A percentile compares a stretch with the other conserved stretches of the same genome.
Conservation (phyloP, 2,797 vertebrate genomes). For the Karalla daura region DNA sequence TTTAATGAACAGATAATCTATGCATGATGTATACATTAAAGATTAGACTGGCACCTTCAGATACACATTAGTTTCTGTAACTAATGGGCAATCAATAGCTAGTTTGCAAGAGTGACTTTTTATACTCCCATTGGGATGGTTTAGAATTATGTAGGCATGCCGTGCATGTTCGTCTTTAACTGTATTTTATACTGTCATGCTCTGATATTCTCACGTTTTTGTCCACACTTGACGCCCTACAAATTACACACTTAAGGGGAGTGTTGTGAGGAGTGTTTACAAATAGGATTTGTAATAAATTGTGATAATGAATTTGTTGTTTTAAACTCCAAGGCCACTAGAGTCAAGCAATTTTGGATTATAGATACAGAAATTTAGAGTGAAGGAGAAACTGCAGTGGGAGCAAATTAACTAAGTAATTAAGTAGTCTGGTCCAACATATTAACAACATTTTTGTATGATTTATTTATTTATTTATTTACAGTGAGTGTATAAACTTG, state of each 20-base stretch:
- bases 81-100: constrained; percentile 54
- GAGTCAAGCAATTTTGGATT: neutral
- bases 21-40: constrained; percentile 70
- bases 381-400: too few species aligned
- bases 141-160: neutral
- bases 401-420: too few species aligned
- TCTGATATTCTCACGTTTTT: neutral
- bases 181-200: neutral
- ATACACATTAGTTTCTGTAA: constrained; percentile 54
- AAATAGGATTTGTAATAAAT: too few species aligned
- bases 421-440: too few species aligned
- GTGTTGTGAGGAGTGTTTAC: too few species aligned
- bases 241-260: too few species aligned
- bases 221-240: neutral
- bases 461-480: too few species aligned
- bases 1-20: constrained; percentile 77
- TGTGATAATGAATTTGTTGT: neutral
- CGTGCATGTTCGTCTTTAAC: constrained; percentile 6
- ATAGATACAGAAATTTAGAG: too few species aligned
- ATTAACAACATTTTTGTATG: too few species aligned
- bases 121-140: constrained; percentile 17
- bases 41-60: constrained; percentile 50
- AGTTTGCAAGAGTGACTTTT: constrained; percentile 40
- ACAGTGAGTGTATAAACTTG: too few species aligned
- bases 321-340: neutral